Evolutionary conservation across 2,888 invertebrate genomes (phyloP).

Genomic region (Sarcophaga caerulescens): DNA sequence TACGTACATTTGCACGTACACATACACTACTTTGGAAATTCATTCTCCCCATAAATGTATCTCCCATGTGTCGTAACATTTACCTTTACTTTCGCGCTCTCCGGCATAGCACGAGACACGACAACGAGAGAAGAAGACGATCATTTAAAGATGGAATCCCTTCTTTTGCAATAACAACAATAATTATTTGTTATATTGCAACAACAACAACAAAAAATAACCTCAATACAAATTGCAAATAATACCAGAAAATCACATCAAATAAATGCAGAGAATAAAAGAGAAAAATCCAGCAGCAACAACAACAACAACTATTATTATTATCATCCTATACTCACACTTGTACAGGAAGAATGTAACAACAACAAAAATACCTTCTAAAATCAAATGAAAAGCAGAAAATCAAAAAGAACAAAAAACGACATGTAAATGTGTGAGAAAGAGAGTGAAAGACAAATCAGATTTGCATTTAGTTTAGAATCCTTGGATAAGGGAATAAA

Average conservation of each 20-base stretch:
- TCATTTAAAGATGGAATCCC: background rate
- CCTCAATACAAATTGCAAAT: conserved; percentile 65
- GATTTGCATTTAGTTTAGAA: conserved; percentile 53
- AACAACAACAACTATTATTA: background rate
- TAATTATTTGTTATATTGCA: background rate
- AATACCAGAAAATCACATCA: conserved; percentile 59
- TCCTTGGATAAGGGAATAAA: conserved; percentile 42
- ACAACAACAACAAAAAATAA: conserved; percentile 37
- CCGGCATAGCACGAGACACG: conserved; percentile 64
- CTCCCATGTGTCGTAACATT: background rate
- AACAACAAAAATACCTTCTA: background rate
- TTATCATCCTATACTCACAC: conserved; percentile 33
- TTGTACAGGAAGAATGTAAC: conserved; percentile 23
- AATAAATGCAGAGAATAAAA: conserved; percentile 17
- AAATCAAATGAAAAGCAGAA: conserved; percentile 2
- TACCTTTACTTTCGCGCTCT: conserved; percentile 3
- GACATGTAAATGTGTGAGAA: background rate
- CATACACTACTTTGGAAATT: background rate
- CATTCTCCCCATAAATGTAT: conserved; percentile 23
- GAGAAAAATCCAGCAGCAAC: background rate
- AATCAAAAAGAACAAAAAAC: background rate
- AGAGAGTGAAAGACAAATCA: conserved; percentile 18
- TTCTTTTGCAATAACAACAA: background rate
- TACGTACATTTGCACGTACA: background rate
- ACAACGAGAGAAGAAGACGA: conserved; percentile 24